Conservation (phyloP, 2,797 vertebrate species). For the Falco rusticolus region DNA sequence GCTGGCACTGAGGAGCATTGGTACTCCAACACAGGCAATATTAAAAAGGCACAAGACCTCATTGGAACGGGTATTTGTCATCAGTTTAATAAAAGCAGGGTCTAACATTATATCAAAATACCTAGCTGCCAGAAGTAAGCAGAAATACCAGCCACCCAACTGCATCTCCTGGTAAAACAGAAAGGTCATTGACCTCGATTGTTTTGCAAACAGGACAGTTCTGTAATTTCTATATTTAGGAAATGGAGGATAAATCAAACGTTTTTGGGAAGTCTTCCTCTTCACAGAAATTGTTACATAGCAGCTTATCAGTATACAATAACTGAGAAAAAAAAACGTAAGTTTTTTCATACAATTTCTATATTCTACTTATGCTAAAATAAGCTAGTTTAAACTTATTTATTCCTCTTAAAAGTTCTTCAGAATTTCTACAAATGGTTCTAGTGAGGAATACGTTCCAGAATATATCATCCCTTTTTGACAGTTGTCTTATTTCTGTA, state of each 20-base stretch:
- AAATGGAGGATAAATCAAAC: background rate
- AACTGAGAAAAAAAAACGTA: rapidly evolving
- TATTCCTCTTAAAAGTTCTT: background rate
- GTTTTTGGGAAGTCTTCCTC: background rate
- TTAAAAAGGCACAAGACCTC: background rate
- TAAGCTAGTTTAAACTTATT: background rate
- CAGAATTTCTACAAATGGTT: background rate
- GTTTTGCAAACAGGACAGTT: background rate
- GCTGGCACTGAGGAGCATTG: background rate
- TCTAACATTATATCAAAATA: background rate
- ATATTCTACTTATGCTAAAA: background rate
- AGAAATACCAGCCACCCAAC: background rate
- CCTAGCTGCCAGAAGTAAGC: background rate
- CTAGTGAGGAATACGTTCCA: background rate
- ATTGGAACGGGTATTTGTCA: background rate
- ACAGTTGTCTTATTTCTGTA: background rate
- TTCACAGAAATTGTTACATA: background rate
- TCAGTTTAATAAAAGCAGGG: background rate
- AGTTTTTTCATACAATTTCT: background rate
- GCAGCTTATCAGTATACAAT: background rate
- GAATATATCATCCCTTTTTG: background rate
- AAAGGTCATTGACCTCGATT: background rate
- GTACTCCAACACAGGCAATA: background rate
- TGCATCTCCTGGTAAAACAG: background rate
- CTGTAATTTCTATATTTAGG: background rate